These are phyloP conservation scores for Apotomis turbidana DNA, from an alignment of 2,888 invertebrate species.

Conservation along the genomic window DNA sequence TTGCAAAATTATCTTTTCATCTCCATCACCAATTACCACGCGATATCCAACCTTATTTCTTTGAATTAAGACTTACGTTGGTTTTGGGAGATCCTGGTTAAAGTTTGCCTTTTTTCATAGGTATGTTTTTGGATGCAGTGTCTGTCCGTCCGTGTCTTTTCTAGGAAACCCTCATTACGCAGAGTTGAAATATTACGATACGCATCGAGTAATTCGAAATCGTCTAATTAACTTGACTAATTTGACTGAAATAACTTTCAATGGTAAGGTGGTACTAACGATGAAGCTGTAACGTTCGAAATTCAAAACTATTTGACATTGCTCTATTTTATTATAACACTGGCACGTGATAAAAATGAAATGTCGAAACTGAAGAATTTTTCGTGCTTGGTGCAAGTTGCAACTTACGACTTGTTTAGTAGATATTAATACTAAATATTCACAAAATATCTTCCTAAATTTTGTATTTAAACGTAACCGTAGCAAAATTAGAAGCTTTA, in stretches of 20 bases:
- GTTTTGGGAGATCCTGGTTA: conserved; percentile 14
- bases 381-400: no score
- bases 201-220: conserved; percentile 48
- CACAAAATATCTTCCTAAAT: no score
- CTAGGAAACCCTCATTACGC: conserved; percentile 69
- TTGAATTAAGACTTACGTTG: background rate
- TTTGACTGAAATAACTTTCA: conserved; percentile 36
- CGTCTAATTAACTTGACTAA: conserved; percentile 39
- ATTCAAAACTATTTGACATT: conserved; percentile 8
- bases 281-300: conserved; percentile 14
- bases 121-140: conserved; percentile 56
- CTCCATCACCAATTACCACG: conserved; percentile 8
- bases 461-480: no score
- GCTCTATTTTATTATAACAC: conserved; percentile 12
- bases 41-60: background rate
- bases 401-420: no score
- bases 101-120: conserved; percentile 49
- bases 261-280: background rate
- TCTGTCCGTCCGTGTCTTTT: conserved; percentile 56
- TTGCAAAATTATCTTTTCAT: conserved; percentile 37
- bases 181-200: conserved; percentile 56
- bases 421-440: no score
- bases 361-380: no score
- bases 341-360: background rate
- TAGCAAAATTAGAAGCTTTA: no score